A percentile compares a stretch with the other conserved stretches of the same genome.
Conservation (phyloP, 2,797 vertebrate species). For the Odontamblyopus lacepedii region DNA sequence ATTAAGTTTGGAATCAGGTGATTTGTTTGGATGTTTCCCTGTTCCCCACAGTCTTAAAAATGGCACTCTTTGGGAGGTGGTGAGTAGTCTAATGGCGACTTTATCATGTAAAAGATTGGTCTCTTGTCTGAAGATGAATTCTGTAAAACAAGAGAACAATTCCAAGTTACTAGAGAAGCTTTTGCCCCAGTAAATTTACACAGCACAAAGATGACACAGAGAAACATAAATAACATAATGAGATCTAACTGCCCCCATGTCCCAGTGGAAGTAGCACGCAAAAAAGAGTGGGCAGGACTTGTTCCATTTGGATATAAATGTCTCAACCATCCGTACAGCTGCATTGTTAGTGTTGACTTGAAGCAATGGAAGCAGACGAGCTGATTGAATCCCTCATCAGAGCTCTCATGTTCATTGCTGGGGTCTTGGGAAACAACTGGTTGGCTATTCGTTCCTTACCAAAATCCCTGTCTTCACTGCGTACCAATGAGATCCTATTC, state of each 20-base stretch:
- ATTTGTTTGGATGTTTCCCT: no score
- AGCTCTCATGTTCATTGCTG: conserved; percentile 68
- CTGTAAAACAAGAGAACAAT: not conserved
- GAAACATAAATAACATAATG: not conserved
- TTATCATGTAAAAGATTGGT: no score
- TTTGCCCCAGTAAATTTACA: not conserved
- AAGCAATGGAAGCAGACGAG: conserved; percentile 49
- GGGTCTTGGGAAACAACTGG: conserved; percentile 79
- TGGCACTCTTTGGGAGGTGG: no score
- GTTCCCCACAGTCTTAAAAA: no score
- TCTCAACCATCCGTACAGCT: conserved; percentile 10
- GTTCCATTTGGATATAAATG: conserved; percentile 40
- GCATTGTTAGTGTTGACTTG: not conserved
- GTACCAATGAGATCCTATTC: conserved; percentile 77
- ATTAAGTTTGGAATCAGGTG: no score
- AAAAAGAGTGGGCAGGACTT: conserved; percentile 31
- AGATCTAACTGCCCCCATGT: not conserved
- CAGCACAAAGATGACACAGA: not conserved
- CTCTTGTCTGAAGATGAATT: not conserved
- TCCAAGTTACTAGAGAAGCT: not conserved
- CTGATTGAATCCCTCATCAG: conserved; percentile 66
- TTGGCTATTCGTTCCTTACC: conserved; percentile 72
- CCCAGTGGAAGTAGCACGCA: conserved; percentile 21
- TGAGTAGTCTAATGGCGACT: no score
- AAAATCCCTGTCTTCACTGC: conserved; percentile 47